Conservation (phyloP, 2,888 invertebrate species). For the Bellardia pandia region DNA sequence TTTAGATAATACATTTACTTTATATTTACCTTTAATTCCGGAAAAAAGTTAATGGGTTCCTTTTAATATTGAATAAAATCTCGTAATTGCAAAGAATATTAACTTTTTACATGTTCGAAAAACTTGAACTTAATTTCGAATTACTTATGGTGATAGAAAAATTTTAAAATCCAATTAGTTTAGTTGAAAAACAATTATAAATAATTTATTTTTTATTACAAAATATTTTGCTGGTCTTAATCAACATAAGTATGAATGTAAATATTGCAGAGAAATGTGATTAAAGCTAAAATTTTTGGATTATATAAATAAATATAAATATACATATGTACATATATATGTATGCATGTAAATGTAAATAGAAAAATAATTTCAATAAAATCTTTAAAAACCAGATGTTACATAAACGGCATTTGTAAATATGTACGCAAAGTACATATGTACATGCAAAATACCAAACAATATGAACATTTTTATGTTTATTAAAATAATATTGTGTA, state of each 20-base stretch:
- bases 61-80: too few relatives aligned
- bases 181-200: too few relatives aligned
- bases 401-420: slow-evolving; percentile 26
- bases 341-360: slow-evolving; percentile 28
- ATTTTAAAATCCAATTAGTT: too few relatives aligned
- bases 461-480: slow-evolving; percentile 43
- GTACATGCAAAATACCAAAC: slow-evolving; percentile 36
- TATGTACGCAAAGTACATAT: background rate
- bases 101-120: background rate
- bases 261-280: slow-evolving; percentile 26
- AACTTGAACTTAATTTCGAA: background rate
- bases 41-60: too few relatives aligned
- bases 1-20: too few relatives aligned
- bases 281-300: slow-evolving; percentile 40
- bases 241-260: background rate
- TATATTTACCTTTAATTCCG: too few relatives aligned
- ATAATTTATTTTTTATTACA: background rate
- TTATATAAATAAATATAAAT: slow-evolving; percentile 30
- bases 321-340: too few relatives aligned
- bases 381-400: slow-evolving; percentile 59
- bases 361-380: slow-evolving; percentile 39
- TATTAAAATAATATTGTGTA: slow-evolving; percentile 56
- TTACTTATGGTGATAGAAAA: background rate
- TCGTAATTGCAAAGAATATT: too few relatives aligned
- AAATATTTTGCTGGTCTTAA: slow-evolving; percentile 5